Evolutionary conservation across 2,113 vertebrate species (phyloP), one percentile per base, ranked within the genome.

Genomic region (Laticauda laticaudata): DNA sequence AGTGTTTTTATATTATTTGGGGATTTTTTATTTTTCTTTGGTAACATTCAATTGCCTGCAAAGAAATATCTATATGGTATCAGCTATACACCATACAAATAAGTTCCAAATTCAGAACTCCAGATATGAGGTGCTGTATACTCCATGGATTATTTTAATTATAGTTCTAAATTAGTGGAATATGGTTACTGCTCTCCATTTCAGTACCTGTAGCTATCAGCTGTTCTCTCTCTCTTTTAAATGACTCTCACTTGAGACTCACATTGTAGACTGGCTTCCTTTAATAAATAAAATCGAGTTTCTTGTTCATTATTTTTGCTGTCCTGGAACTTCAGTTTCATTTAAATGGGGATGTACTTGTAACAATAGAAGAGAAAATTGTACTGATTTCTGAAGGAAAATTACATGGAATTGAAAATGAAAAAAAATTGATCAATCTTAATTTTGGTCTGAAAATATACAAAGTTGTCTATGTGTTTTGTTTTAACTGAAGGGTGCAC

Each of bases 301-400:
- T 56, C 39, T 34, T 39, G 64, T n/a, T n/a, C 29, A n/a, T 69
- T 69, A n/a, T 69, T 69, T 69, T 12, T 69, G 29, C 57, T 59
- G 57, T 59, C 21, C 6, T 59, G 21, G 57, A 24, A 29, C 57
- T 59, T 56, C 23, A 23, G 57, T 59, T 59, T 59, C 18, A 59
- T 59, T 59, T 59, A 57, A 57, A 57, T 57, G 56, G 6, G 1
- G 21, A 23, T 59, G 21, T 61, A 51, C 45, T 64, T 81, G 86
- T 54, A 92, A 61, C n/a, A 69, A 14, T 89, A 89, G 75, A 55
- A n/a, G 56, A 69, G 88, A 69, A 88, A 61, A 54, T 55, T 55
- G 21, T 48, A 69, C 21, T 55, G n/a, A 88, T 92, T 92, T 92
- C 86, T 88, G n/a, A 88, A 87, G 91, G 26, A 88, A 92, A 92